Conservation (phyloP, 2,888 invertebrate species). For the Tetragonisca angustula region DNA sequence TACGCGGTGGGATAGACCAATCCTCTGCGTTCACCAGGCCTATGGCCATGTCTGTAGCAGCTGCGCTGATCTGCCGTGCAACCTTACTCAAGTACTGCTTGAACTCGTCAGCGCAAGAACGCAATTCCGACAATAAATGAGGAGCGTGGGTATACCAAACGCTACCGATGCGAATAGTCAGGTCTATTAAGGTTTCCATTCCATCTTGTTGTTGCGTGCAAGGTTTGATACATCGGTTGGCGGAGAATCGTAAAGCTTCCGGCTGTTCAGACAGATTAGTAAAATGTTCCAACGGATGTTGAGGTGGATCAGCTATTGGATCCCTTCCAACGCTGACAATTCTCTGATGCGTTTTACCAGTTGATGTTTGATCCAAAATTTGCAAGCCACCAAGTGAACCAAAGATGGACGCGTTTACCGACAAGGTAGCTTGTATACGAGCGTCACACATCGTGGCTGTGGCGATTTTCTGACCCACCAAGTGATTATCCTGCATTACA, state of each 20-base stretch:
- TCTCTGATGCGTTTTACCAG: conserved; percentile 92
- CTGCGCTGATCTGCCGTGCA: conserved; percentile 93
- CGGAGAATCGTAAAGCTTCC: conserved; percentile 86
- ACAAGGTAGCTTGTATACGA: conserved; percentile 93
- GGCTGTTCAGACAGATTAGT: conserved; percentile 79
- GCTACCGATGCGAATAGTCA: conserved; percentile 81
- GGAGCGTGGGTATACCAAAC: conserved; percentile 98
- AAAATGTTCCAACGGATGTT: conserved; percentile 78
- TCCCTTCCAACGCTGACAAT: conserved; percentile 94
- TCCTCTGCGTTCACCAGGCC: conserved; percentile 91
- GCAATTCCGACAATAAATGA: conserved; percentile 92
- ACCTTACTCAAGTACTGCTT: conserved; percentile 94
- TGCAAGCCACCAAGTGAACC: conserved; percentile 97
- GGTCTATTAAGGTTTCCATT: conserved; percentile 78
- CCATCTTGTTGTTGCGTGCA: conserved; percentile 46
- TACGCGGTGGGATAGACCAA: conserved; percentile 84
- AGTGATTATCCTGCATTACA: conserved; percentile 88
- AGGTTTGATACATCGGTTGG: conserved; percentile 79
- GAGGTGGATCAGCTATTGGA: conserved; percentile 86
- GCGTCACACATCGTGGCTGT: conserved; percentile 97
- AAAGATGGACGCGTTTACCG: conserved; percentile 87
- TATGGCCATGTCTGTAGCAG: conserved; percentile 97
- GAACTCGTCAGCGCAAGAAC: conserved; percentile 95
- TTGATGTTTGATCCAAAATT: conserved; percentile 93
- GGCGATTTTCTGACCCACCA: conserved; percentile 94